Conservation (phyloP, 30 jellyfish, hydroid and myxozoan genomes). For the Pelagia noctiluca region DNA sequence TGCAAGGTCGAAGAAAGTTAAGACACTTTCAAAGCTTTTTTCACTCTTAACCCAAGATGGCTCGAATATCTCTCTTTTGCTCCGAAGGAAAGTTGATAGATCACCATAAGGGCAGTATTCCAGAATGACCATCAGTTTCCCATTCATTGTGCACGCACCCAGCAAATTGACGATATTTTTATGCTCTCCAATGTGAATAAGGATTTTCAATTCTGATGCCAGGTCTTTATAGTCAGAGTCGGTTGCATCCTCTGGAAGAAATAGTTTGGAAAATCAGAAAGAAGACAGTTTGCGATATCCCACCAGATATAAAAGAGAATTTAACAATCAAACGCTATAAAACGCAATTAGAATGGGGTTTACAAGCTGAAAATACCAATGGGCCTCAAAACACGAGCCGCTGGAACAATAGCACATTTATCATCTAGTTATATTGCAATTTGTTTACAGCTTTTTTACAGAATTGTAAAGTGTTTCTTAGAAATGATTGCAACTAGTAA, state of each 20-base stretch:
- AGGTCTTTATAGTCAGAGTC: slow-evolving; percentile 85
- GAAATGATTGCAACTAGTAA: too few species aligned
- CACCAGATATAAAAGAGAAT: too few species aligned
- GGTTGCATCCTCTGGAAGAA: slow-evolving; percentile 82
- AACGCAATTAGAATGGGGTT: too few species aligned
- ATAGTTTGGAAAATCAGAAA: slow-evolving; percentile 91
- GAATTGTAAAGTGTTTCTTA: too few species aligned
- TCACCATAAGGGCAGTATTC: slow-evolving; percentile 94
- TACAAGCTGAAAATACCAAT: too few species aligned
- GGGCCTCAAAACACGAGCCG: too few species aligned
- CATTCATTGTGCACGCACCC: slow-evolving; percentile 94
- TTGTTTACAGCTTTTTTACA: too few species aligned
- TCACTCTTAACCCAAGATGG: slow-evolving; percentile 77
- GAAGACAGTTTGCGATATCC: too few species aligned
- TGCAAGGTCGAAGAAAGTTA: slow-evolving; percentile 74
- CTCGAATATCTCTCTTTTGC: slow-evolving; percentile 66
- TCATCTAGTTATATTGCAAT: too few species aligned
- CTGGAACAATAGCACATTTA: too few species aligned
- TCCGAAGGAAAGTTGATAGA: slow-evolving; percentile 79
- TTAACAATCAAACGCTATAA: too few species aligned
- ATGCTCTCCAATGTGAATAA: slow-evolving; percentile 93
- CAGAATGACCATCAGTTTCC: slow-evolving; percentile 82
- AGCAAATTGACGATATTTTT: slow-evolving; percentile 87
- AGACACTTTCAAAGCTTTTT: slow-evolving; percentile 28
- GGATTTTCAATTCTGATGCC: slow-evolving; percentile 93